A percentile compares a stretch with the other conserved stretches of the same genome.
Conservation (phyloP, 2,888 invertebrate species). For the Epinotia ramella region DNA sequence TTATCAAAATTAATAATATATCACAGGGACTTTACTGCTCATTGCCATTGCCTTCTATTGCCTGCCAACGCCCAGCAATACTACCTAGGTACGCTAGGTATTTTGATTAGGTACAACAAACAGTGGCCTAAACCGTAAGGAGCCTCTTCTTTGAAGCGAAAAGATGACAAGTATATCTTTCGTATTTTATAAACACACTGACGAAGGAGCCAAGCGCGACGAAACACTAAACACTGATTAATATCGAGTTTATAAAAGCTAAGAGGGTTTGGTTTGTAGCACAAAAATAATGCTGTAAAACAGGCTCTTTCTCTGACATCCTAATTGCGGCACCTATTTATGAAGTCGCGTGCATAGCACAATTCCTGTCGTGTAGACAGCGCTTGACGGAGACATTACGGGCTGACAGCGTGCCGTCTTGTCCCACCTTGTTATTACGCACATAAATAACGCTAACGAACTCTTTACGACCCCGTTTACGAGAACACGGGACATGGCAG, state of each 20-base stretch:
- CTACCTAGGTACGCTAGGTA: no score
- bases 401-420: slow-evolving; percentile 7
- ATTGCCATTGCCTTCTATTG: no score
- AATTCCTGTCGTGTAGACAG: background rate
- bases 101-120: background rate
- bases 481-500: slow-evolving; percentile 16
- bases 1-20: no score
- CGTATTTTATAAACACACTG: no score
- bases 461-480: slow-evolving; percentile 24
- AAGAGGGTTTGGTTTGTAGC: background rate
- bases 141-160: background rate
- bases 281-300: background rate
- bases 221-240: no score
- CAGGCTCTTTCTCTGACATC: background rate
- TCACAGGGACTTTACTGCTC: no score
- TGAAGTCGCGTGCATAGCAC: background rate
- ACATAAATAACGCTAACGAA: slow-evolving; percentile 34
- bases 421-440: slow-evolving; percentile 8
- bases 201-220: no score
- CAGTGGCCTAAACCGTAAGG: background rate
- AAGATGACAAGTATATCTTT: no score
- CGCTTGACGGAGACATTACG: slow-evolving; percentile 4
- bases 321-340: background rate
- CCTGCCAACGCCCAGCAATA: no score
- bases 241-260: no score